These are phyloP conservation scores for Calephelis nemesis DNA, from an alignment of 1,140 invertebrate species.

Conservation along the genomic window DNA sequence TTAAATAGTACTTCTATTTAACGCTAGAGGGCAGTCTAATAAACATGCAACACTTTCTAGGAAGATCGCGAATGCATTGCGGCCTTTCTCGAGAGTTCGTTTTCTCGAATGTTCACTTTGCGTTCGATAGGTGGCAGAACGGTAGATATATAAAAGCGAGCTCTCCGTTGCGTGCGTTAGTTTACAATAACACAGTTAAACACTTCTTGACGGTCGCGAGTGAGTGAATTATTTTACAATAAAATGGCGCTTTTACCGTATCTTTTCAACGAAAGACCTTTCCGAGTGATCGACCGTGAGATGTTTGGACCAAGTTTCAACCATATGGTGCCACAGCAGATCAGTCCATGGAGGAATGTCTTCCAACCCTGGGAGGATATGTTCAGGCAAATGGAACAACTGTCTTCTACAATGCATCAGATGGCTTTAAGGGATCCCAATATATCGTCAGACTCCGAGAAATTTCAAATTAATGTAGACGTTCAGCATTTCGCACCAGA, in stretches of 20 bases:
- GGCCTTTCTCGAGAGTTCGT: conserved; percentile 2
- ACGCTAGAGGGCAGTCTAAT: conserved; percentile 39
- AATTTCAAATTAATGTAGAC: conserved; percentile 87
- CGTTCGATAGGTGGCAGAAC: conserved; percentile 4
- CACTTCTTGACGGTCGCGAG: background rate
- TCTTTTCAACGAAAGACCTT: conserved; percentile 50
- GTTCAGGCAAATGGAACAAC: conserved; percentile 50
- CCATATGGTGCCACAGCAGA: conserved; percentile 42
- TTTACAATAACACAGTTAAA: background rate
- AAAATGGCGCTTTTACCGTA: conserved; percentile 62
- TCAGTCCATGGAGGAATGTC: conserved; percentile 41
- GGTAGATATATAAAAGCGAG: background rate
- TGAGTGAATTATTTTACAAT: background rate
- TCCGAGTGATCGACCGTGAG: conserved; percentile 43
- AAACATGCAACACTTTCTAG: conserved; percentile 4
- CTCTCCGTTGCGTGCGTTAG: background rate
- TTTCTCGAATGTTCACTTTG: conserved; percentile 8
- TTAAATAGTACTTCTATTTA: conserved; percentile 32
- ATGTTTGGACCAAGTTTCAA: conserved; percentile 41
- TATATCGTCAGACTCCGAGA: conserved; percentile 51
- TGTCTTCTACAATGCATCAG: conserved; percentile 46
- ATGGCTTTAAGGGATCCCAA: conserved; percentile 45
- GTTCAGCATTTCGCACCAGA: conserved; percentile 92
- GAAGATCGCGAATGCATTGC: background rate
- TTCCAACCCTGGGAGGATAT: conserved; percentile 43